Evolutionary conservation across 1,140 invertebrate genomes (phyloP), one percentile per base, ranked within the genome.

Genomic region (Phenacoccus solenopsis): DNA sequence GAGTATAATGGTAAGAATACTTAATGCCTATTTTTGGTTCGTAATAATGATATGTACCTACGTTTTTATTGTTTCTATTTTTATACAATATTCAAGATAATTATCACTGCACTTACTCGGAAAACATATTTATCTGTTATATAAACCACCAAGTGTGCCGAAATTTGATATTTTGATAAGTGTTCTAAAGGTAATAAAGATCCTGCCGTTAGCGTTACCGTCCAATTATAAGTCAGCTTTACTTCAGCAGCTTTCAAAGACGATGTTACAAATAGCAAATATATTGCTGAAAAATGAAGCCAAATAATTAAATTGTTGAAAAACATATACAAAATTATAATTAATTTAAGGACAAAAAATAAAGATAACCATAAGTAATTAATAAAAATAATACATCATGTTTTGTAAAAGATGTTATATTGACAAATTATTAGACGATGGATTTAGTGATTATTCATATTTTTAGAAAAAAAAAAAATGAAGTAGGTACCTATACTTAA

Each of bases 111-210:
- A n/a, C n/a, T n/a, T n/a, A n/a, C n/a, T n/a, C n/a, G n/a, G n/a
- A 64, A 64, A 25, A 27, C 10, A 22, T 64, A 64, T 38, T 71
- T 69, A 10, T 71, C 30, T 25, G 56, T 16, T 21, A 24, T 38
- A 20, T 64, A 49, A 0, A 71, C 71, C 2, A n/a, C 16, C 28
- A 71, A 67, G 16, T 67, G n/a, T 2, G 71, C 71, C 1, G 30
- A 25, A 5, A 69, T 10, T 4, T 68, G 69, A 20, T 71, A 71
- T 16, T 64, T 25, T n/a, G 71, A 64, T 27, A 71, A 13, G 28
- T 71, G 71, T 1, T 71, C 68, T 7, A 59, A 69, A 13, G 71
- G 71, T 1, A 69, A 27, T 20, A 71, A 56, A 1, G 71, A 69
- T 0, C 71, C 71, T 7, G 61, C 71, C 22, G 68, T 57, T 9